phyloP scores from a whole-genome alignment of 2,113 vertebrate genomes.

The Scatophagus argus region DNA sequence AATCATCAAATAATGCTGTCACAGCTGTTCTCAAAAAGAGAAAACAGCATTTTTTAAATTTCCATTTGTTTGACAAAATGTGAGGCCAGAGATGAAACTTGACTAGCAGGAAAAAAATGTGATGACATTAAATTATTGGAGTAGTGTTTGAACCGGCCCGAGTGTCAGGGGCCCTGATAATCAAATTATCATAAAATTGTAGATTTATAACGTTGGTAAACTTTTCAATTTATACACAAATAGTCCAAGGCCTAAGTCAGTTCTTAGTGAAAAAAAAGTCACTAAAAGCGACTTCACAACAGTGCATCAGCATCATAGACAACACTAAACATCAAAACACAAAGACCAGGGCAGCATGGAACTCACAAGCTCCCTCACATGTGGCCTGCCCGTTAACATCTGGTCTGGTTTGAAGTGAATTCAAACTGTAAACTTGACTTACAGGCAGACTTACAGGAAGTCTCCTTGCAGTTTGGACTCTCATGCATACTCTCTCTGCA shows the following conservation, averaged over 20 bases:
- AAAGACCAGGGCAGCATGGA: no score
- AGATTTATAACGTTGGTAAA: no score
- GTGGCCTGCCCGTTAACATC: no score
- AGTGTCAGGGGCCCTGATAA: no score
- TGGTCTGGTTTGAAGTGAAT: conserved; percentile 14
- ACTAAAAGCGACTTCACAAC: no score
- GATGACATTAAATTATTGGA: background rate
- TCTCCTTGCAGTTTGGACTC: background rate
- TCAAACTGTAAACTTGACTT: conserved; percentile 1
- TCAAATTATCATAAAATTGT: no score
- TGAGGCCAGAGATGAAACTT: background rate
- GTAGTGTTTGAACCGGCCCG: conserved; percentile 4
- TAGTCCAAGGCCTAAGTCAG: no score
- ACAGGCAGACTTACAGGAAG: background rate
- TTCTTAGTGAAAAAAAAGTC: no score
- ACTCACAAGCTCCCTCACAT: no score
- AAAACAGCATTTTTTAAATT: background rate
- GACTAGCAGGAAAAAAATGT: background rate
- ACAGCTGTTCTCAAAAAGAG: background rate
- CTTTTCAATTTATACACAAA: no score
- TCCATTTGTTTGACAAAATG: background rate
- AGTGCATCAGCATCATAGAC: no score
- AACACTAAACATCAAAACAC: no score
- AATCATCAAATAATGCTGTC: conserved; percentile 10
- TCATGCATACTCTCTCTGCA: background rate